Base-by-base conservation (phyloP, 2,113 vertebrate genomes). In the Ascaphus truei region DNA sequence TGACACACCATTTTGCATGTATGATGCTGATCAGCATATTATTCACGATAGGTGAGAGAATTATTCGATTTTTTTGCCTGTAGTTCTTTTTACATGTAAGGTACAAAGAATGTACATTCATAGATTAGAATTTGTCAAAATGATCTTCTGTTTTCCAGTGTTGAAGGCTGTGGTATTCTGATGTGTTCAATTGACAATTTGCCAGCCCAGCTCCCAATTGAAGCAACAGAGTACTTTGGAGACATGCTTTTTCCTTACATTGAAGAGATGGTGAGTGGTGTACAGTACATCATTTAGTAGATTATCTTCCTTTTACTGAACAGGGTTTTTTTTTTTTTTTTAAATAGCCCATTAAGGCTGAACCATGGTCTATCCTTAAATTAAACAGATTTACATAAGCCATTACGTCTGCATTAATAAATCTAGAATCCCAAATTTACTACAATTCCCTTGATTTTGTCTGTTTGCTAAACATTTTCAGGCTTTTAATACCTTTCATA, bases 101-200 rank as follows among this genome's bases (percentile, higher is more conserved):
- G n/a, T n/a, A n/a, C 10, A 39, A 39, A 39, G 10, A 39, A 16
- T 13, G n/a, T n/a, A n/a, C n/a, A n/a, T n/a, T n/a, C n/a, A n/a
- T n/a, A n/a, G n/a, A n/a, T n/a, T n/a, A n/a, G n/a, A n/a, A n/a
- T n/a, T n/a, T n/a, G n/a, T n/a, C n/a, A n/a, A n/a, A n/a, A n/a
- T n/a, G n/a, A 16, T 22, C 22, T 11, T 39, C 0, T 73, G 5
- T 75, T 78, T 25, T 78, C 37, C 84, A 99, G 96, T 20, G 92
- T 99, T 58, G 95, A 98, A 83, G 97, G 96, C 56, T 93, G 86
- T 0, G 97, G 97, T 16, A 94, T 99, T 83, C 89, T 99, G 66
- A 98, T 99, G 95, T 99, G 97, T 81, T 98, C 97, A 75, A 99
- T 98, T 57, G 96, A 99, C 77, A 98, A 98, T 81, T 81, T 99